Base-by-base conservation (phyloP, 2,113 vertebrate genomes). In the Syngnathoides biaculeatus region DNA sequence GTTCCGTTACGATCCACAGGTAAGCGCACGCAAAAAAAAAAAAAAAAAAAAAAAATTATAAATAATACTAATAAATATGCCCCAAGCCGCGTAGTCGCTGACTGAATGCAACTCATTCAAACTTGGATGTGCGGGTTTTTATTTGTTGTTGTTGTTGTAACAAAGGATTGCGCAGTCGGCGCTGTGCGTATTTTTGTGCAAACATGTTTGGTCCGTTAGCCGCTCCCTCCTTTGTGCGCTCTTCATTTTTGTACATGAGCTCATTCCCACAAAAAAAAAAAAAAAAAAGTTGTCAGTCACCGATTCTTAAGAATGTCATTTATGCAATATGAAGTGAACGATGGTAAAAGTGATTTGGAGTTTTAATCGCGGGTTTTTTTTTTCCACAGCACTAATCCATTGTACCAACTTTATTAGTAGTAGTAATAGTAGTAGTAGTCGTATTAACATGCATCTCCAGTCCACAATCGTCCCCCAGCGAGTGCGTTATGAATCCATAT, bases 1-100 rank as follows among this genome's bases (percentile, higher is more conserved):
- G 74, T 81, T 77, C 80, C 71, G 73, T 74, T 71, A 48, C 75
- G 77, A 83, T 74, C 71, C 75, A 55, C 84, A 90, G 84, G 88
- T 88, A 86, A 85, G 82, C 48, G 8, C 48, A 50, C 48, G 38
- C 74, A 30, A 35, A 55, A 43, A 68, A 1, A 26, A 48, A 17
- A 48, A 15, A 5, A 17, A 48, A 48, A 17, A 17, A 20, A 5
- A 17, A 48, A 48, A 9, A 45, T n/a, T n/a, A n/a, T n/a, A n/a
- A n/a, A n/a, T n/a, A n/a, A n/a, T n/a, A n/a, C n/a, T n/a, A n/a
- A n/a, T n/a, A n/a, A n/a, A n/a, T n/a, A n/a, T n/a, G n/a, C n/a
- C 12, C 12, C 20, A 8, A 7, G 2, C 20, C 17, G 4, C 15
- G n/a, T 17, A 8, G 1, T 43, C 14, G 14, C 20, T 4, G 14